phyloP scores from a whole-genome alignment of 2,113 vertebrate genomes.

The Vidua chalybeata region DNA sequence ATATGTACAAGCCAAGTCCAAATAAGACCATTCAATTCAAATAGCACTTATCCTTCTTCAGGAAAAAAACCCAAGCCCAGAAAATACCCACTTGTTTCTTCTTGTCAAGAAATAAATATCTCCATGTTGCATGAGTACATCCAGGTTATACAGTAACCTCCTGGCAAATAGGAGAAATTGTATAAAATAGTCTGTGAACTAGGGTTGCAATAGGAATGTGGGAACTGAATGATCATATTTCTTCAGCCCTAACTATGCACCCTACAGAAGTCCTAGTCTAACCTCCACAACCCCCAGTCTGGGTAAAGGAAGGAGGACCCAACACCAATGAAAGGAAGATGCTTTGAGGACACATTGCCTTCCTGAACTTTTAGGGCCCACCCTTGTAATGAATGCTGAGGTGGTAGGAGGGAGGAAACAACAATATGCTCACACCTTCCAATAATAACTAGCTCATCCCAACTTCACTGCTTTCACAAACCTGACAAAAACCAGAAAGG shows the following conservation, averaged over 20 bases:
- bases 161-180: neutral
- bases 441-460: neutral
- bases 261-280: neutral
- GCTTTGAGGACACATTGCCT: neutral
- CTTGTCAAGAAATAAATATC: neutral
- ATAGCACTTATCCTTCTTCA: neutral
- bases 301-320: neutral
- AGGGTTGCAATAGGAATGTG: neutral
- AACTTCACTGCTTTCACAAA: neutral
- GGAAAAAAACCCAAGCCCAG: neutral
- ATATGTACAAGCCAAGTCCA: neutral
- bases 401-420: neutral
- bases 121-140: neutral
- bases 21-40: neutral
- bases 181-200: neutral
- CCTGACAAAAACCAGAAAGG: neutral
- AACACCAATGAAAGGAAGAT: neutral
- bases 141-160: neutral
- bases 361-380: fast-evolving
- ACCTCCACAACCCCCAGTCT: neutral
- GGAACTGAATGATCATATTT: neutral
- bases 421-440: neutral
- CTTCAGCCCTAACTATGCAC: neutral
- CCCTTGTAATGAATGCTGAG: neutral
- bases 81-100: neutral